phyloP scores from a whole-genome alignment of 1,140 invertebrate genomes.

The Listronotus bonariensis region DNA sequence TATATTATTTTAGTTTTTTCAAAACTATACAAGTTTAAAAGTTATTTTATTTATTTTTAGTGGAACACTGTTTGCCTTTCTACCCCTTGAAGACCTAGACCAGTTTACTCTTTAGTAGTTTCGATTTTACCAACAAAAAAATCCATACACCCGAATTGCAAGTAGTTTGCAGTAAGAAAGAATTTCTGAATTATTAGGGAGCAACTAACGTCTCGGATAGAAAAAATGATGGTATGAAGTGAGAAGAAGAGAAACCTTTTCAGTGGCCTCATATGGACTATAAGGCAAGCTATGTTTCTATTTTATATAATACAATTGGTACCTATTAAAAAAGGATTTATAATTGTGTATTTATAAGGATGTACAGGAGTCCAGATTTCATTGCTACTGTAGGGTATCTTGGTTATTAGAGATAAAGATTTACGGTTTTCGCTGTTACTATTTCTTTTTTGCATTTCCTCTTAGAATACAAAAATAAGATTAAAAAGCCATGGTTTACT shows the following conservation, averaged over 20 bases:
- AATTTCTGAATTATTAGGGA: constrained; percentile 73
- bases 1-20: too few relatives aligned
- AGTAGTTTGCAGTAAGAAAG: constrained; percentile 88
- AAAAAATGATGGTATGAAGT: constrained; percentile 87
- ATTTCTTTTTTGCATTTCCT: too few relatives aligned
- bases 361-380: too few relatives aligned
- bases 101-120: constrained; percentile 78
- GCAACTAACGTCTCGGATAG: constrained; percentile 64
- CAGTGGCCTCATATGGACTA: constrained; percentile 97
- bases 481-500: too few relatives aligned
- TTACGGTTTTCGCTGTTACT: too few relatives aligned
- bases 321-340: too few relatives aligned
- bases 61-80: constrained; percentile 89
- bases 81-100: constrained; percentile 73
- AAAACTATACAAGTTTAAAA: constrained; percentile 43
- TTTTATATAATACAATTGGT: too few relatives aligned
- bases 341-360: too few relatives aligned
- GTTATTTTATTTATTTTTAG: constrained; percentile 60
- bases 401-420: too few relatives aligned
- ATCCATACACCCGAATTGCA: constrained; percentile 82
- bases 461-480: too few relatives aligned
- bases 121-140: constrained; percentile 81
- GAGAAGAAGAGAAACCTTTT: constrained; percentile 83
- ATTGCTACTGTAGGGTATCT: too few relatives aligned
- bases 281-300: too few relatives aligned